These are phyloP conservation scores for Eumerus sabulonum DNA, from an alignment of 2,888 invertebrate species.

Conservation along the genomic window DNA sequence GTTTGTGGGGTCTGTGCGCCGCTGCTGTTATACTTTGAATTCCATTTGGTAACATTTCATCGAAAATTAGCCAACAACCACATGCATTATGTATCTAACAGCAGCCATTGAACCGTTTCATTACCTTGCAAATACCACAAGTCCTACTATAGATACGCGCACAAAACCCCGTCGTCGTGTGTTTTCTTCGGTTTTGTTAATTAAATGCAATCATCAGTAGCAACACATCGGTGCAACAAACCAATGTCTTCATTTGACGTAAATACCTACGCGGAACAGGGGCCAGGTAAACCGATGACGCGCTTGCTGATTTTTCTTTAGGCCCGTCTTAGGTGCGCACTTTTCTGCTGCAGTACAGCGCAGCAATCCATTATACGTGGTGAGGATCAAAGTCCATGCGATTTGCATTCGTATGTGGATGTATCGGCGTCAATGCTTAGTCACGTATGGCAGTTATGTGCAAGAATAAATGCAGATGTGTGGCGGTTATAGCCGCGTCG, in stretches of 20 bases:
- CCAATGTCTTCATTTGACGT: constrained; percentile 4
- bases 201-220: constrained; percentile 29
- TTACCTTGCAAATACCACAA: constrained; percentile 1
- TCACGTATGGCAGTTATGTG: constrained; percentile 17
- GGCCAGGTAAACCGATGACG: neutral
- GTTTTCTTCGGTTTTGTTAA: constrained; percentile 12
- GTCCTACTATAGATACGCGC: too few relatives aligned
- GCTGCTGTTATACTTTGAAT: constrained; percentile 23
- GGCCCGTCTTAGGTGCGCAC: too few relatives aligned
- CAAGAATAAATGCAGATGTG: constrained; percentile 45
- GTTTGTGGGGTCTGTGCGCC: constrained; percentile 40
- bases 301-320: too few relatives aligned
- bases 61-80: constrained; percentile 15
- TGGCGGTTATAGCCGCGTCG: constrained; percentile 10
- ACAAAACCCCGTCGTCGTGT: too few relatives aligned
- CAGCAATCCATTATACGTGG: too few relatives aligned
- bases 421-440: constrained; percentile 28
- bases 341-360: too few relatives aligned
- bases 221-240: constrained; percentile 24
- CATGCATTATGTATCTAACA: constrained; percentile 19
- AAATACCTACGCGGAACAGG: neutral
- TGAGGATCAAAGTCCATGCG: neutral
- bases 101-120: constrained; percentile 29
- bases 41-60: constrained; percentile 22
- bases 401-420: neutral